These are phyloP conservation scores for Bellardia pandia DNA, from an alignment of 2,888 invertebrate genomes.

Conservation along the genomic window DNA sequence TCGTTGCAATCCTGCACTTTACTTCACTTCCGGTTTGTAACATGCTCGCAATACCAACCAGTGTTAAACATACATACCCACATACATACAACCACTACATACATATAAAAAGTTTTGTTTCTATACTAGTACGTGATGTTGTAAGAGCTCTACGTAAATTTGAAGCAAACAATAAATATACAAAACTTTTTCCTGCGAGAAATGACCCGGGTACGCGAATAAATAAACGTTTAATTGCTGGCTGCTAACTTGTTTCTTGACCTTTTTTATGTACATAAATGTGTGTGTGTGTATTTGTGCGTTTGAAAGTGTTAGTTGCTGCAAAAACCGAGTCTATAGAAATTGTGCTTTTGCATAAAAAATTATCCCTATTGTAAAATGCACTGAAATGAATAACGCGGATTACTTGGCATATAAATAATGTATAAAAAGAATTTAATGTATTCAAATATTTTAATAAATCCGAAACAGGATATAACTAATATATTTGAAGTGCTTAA, in stretches of 20 bases:
- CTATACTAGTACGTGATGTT: constrained; percentile 15
- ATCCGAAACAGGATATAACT: background rate
- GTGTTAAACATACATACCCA: background rate
- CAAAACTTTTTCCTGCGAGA: constrained; percentile 52
- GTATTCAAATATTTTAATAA: background rate
- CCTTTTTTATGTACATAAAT: constrained; percentile 18
- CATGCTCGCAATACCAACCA: background rate
- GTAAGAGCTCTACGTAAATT: constrained; percentile 40
- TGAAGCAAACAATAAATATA: constrained; percentile 46
- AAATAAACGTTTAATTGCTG: constrained; percentile 70
- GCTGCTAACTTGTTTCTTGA: constrained; percentile 63
- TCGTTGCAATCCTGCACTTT: constrained; percentile 4
- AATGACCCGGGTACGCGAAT: constrained; percentile 65
- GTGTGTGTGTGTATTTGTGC: background rate
- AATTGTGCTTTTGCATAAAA: background rate
- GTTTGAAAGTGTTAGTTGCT: too few relatives aligned
- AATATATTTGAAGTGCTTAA: too few relatives aligned
- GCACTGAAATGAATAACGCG: background rate
- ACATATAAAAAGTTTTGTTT: constrained; percentile 20
- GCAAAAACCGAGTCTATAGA: background rate
- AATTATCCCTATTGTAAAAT: background rate
- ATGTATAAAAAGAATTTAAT: constrained; percentile 6
- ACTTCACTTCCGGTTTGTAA: constrained; percentile 22
- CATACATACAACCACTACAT: too few relatives aligned
- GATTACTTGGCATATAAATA: constrained; percentile 2